A percentile compares a stretch with the other conserved stretches of the same genome.
phyloP scores from a whole-genome alignment of 2,113 vertebrate species.

The Oreotrochilus melanogaster region DNA sequence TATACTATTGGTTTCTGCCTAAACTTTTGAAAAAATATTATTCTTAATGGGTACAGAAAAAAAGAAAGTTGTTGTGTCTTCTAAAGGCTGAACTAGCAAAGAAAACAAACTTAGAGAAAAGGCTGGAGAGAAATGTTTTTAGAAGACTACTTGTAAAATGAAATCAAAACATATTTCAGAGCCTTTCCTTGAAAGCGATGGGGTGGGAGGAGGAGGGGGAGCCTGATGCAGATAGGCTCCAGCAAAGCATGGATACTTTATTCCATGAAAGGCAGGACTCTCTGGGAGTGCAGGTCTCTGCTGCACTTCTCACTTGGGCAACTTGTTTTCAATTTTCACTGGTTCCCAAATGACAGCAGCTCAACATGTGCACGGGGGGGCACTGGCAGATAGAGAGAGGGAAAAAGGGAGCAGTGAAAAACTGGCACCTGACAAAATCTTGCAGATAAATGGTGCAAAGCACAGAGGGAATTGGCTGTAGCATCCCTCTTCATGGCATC shows the following conservation, averaged over 20 bases:
- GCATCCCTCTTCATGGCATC: fast-evolving
- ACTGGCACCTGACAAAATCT: neutral
- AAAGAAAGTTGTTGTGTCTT: neutral
- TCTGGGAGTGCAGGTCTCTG: neutral
- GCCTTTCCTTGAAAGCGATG: constrained; percentile 6
- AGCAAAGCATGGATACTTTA: neutral
- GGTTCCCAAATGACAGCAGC: neutral
- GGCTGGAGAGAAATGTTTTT: constrained; percentile 27
- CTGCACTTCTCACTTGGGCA: neutral
- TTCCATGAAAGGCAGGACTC: neutral
- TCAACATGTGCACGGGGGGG: fast-evolving
- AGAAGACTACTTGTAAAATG: constrained; percentile 27
- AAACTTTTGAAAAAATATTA: constrained; percentile 40
- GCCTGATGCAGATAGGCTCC: neutral
- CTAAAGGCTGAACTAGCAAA: constrained; percentile 21
- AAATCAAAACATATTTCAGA: constrained; percentile 34
- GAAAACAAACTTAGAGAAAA: constrained; percentile 44
- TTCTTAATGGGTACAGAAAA: neutral
- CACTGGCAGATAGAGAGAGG: neutral
- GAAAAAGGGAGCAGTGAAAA: neutral
- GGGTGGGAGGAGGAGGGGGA: neutral
- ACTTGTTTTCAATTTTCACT: neutral
- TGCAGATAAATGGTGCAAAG: neutral
- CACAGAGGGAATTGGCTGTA: neutral
- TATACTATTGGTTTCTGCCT: neutral